These are phyloP conservation scores for Laothoe populi DNA, from an alignment of 2,888 invertebrate species.

Conservation along the genomic window DNA sequence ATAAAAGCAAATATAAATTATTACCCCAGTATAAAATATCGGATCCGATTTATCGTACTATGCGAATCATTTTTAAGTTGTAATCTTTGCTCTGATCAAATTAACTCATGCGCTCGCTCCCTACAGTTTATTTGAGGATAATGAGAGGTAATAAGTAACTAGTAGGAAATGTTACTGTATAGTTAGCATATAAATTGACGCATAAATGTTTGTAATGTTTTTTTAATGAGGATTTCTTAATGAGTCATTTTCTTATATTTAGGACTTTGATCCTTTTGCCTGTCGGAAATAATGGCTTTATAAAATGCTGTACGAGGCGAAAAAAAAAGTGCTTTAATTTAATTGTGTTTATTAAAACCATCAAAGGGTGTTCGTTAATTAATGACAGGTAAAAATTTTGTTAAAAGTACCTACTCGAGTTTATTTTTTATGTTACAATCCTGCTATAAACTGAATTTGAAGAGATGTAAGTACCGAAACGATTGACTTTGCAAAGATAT, in stretches of 20 bases:
- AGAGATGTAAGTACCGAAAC: no score
- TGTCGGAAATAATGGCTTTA: slow-evolving; percentile 12
- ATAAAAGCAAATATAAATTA: no score
- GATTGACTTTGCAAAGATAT: no score
- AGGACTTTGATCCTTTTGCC: slow-evolving; percentile 32
- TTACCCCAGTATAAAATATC: slow-evolving; percentile 1
- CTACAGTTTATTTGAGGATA: slow-evolving; percentile 67
- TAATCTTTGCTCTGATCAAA: slow-evolving; percentile 71
- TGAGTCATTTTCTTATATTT: slow-evolving; percentile 33
- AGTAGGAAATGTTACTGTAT: slow-evolving; percentile 51
- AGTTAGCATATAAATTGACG: slow-evolving; percentile 56
- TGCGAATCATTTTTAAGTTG: slow-evolving; percentile 29
- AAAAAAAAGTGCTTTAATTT: slow-evolving; percentile 2
- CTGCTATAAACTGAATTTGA: neutral
- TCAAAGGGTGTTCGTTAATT: neutral
- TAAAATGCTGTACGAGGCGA: neutral
- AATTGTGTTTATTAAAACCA: slow-evolving; percentile 8
- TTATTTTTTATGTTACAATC: neutral
- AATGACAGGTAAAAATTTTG: neutral
- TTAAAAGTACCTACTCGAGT: neutral
- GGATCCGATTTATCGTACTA: slow-evolving; percentile 30
- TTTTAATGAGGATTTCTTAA: slow-evolving; percentile 28
- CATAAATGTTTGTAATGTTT: slow-evolving; percentile 26
- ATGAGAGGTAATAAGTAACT: slow-evolving; percentile 66
- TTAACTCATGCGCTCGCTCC: slow-evolving; percentile 62